These are phyloP conservation scores for Temnothorax curvispinosus DNA, from an alignment of 1,140 invertebrate genomes.

Conservation along the genomic window DNA sequence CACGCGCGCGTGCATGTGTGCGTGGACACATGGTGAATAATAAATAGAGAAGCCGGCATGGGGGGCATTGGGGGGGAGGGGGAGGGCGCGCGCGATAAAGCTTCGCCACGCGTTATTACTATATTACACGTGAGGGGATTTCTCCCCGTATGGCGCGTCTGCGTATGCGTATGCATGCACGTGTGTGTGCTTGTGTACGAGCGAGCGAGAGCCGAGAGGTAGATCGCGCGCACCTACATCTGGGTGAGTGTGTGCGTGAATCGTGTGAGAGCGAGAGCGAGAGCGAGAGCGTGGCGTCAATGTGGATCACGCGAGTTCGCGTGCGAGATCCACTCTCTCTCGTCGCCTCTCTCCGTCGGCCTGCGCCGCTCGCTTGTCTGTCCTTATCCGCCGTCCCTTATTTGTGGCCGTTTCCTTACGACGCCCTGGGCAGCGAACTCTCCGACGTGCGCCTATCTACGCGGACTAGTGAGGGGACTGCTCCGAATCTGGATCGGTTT, in stretches of 20 bases:
- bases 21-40: slow-evolving; percentile 75
- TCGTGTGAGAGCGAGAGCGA: slow-evolving; percentile 50
- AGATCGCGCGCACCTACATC: neutral
- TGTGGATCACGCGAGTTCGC: slow-evolving; percentile 81
- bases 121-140: slow-evolving; percentile 75
- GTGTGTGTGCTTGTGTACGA: neutral
- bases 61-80: too few relatives aligned
- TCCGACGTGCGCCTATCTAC: slow-evolving; percentile 54
- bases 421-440: slow-evolving; percentile 53
- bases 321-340: slow-evolving; percentile 73
- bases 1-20: slow-evolving; percentile 40
- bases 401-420: slow-evolving; percentile 43
- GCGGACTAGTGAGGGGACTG: slow-evolving; percentile 35
- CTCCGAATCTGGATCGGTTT: slow-evolving; percentile 50
- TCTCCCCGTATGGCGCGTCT: neutral
- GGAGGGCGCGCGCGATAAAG: slow-evolving; percentile 72
- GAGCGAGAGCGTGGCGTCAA: slow-evolving; percentile 45
- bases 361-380: slow-evolving; percentile 40
- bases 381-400: slow-evolving; percentile 42
- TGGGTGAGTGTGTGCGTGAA: too few relatives aligned
- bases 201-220: slow-evolving; percentile 22
- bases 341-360: slow-evolving; percentile 14
- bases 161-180: neutral
- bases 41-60: slow-evolving; percentile 71
- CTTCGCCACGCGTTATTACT: slow-evolving; percentile 78